Percentiles rank a stretch among this genome's conserved stretches.
phyloP scores from a whole-genome alignment of 2,113 vertebrate species.

The Hyaena hyaena region DNA sequence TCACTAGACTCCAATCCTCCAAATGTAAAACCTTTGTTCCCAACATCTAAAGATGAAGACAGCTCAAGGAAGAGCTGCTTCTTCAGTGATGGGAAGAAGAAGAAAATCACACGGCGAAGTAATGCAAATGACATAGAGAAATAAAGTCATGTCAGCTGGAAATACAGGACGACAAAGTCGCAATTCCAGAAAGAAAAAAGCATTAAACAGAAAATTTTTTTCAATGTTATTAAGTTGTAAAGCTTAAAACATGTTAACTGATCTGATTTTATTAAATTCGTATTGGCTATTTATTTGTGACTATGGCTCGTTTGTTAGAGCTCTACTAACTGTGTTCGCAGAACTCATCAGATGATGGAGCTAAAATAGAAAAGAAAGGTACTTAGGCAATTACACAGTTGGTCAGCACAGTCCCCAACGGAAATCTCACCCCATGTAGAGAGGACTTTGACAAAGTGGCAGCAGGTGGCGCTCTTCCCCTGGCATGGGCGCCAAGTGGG shows the following conservation, averaged over 20 bases:
- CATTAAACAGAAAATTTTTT: neutral
- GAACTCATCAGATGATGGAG: neutral
- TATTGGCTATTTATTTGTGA: neutral
- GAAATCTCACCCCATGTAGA: neutral
- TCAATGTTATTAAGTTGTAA: neutral
- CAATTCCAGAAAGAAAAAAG: neutral
- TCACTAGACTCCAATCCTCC: neutral
- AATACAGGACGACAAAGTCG: neutral
- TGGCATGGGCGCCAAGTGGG: neutral
- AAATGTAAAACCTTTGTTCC: constrained; percentile 45
- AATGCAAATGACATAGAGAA: constrained; percentile 19
- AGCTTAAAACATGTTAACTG: neutral
- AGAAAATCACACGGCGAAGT: neutral
- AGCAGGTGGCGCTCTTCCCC: constrained; percentile 70
- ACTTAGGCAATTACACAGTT: neutral
- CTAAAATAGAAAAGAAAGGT: neutral
- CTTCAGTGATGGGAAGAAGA: neutral
- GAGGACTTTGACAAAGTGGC: constrained; percentile 40
- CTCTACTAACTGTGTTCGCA: neutral
- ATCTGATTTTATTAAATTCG: neutral
- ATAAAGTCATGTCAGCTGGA: neutral
- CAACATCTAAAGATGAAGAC: constrained; percentile 20
- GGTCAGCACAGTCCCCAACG: neutral
- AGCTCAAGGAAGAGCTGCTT: neutral
- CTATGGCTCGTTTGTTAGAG: neutral